Conservation (phyloP, 2,113 vertebrate genomes). For the Rhodinocichla rosea region DNA sequence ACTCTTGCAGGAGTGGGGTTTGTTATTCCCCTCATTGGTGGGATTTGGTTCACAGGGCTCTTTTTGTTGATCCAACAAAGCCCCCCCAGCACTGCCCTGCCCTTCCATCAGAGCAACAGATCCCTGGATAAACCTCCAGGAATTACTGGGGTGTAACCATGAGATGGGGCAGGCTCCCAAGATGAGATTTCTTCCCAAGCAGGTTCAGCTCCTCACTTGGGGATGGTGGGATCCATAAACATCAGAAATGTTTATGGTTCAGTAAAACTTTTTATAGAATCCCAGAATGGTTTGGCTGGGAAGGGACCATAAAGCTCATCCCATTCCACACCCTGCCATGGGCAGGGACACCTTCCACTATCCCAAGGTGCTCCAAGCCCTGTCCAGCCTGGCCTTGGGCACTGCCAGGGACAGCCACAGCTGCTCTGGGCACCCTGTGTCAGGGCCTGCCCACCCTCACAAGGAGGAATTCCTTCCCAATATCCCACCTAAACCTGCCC, state of each 20-base stretch:
- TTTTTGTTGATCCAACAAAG: not conserved
- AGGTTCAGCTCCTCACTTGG: not conserved
- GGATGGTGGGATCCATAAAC: not conserved
- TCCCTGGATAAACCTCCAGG: not conserved
- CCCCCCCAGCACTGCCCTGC: not conserved
- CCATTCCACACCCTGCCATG: not conserved
- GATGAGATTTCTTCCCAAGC: not conserved
- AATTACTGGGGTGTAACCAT: not conserved
- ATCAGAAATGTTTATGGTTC: not conserved
- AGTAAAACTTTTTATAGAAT: not conserved
- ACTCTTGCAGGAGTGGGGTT: not conserved
- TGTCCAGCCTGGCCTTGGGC: rapidly evolving
- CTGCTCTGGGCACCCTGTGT: not conserved
- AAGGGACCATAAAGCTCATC: not conserved
- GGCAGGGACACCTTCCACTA: not conserved
- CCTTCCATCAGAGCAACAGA: not conserved
- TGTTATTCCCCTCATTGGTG: not conserved
- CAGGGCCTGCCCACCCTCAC: not conserved
- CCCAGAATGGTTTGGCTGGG: not conserved
- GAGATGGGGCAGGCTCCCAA: not conserved
- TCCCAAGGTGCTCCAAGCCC: not conserved
- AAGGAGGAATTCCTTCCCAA: not conserved
- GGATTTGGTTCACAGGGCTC: not conserved
- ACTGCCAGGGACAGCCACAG: not conserved
- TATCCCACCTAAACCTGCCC: not conserved